Conservation (phyloP, 1,140 invertebrate genomes). For the Magallana angulata region DNA sequence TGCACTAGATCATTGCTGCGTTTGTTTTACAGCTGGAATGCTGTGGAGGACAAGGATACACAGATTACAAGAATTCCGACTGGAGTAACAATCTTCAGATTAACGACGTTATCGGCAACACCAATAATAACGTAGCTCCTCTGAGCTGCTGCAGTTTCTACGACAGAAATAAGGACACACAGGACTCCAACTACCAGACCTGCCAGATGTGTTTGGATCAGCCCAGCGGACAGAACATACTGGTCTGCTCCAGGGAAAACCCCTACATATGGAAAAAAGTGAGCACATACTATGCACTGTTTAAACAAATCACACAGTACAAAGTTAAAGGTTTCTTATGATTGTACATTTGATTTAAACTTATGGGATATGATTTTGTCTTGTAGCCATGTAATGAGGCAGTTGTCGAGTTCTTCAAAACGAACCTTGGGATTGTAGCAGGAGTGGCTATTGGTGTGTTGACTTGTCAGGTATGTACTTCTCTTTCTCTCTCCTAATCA, state of each 20-base stretch:
- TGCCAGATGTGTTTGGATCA: not conserved
- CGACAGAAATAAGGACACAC: slow-evolving; percentile 6
- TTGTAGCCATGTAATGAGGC: slow-evolving; percentile 47
- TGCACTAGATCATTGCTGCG: not conserved
- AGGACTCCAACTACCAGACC: not conserved
- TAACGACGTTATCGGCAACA: not conserved
- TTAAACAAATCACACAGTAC: too few relatives aligned
- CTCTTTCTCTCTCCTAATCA: not conserved
- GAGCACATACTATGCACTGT: not conserved
- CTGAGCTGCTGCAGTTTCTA: slow-evolving; percentile 25
- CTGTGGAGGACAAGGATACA: slow-evolving; percentile 45
- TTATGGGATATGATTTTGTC: not conserved
- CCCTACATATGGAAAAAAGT: slow-evolving; percentile 21
- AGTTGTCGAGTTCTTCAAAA: slow-evolving; percentile 37
- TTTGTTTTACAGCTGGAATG: slow-evolving; percentile 44
- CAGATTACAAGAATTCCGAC: slow-evolving; percentile 34
- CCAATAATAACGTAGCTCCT: not conserved
- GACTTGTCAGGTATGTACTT: slow-evolving; percentile 16
- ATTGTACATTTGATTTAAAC: too few relatives aligned
- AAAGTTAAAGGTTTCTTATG: too few relatives aligned
- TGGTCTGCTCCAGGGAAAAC: not conserved
- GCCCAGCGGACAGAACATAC: not conserved
- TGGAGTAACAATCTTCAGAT: slow-evolving; percentile 24
- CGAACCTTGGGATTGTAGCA: slow-evolving; percentile 20
- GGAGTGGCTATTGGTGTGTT: slow-evolving; percentile 32